Percentiles rank a stretch among this genome's conserved stretches.
Evolutionary conservation across 2,113 vertebrate genomes (phyloP).

Genomic region (Hemicordylus capensis): DNA sequence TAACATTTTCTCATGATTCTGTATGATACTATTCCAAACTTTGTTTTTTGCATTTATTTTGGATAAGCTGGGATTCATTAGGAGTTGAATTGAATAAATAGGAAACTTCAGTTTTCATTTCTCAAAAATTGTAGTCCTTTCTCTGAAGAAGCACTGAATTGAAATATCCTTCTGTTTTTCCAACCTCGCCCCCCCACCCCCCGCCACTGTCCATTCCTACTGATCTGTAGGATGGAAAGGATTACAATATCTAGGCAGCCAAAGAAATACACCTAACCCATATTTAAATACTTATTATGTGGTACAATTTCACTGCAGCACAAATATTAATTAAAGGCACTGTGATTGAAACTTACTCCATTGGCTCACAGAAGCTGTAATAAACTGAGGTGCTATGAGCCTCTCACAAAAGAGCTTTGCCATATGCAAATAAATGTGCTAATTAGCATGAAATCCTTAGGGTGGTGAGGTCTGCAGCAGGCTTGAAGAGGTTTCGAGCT

Average conservation of each 20-base stretch:
- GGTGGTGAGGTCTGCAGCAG: slow-evolving; percentile 1
- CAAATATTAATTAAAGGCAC: slow-evolving; percentile 23
- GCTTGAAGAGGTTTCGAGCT: slow-evolving; percentile 1
- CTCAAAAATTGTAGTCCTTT: neutral
- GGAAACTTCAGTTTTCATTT: slow-evolving; percentile 42
- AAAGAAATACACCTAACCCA: neutral
- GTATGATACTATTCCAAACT: neutral
- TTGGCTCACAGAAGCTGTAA: slow-evolving; percentile 10
- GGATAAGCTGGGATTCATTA: slow-evolving; percentile 13
- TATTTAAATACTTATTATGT: slow-evolving; percentile 3
- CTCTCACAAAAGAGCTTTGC: neutral
- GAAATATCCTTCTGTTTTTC: too few relatives aligned
- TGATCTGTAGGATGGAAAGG: neutral
- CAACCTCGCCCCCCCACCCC: neutral
- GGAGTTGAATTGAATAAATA: slow-evolving; percentile 22
- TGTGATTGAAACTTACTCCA: neutral
- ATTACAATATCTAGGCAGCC: neutral
- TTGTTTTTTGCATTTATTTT: neutral
- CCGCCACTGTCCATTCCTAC: neutral
- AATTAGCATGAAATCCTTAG: slow-evolving; percentile 8
- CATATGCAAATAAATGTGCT: slow-evolving; percentile 13
- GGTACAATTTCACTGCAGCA: slow-evolving; percentile 4
- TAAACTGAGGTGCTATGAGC: neutral
- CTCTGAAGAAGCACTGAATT: neutral
- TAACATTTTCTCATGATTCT: neutral